phyloP scores from a whole-genome alignment of 2,888 invertebrate genomes.

The Tenthredo scrophulariae region DNA sequence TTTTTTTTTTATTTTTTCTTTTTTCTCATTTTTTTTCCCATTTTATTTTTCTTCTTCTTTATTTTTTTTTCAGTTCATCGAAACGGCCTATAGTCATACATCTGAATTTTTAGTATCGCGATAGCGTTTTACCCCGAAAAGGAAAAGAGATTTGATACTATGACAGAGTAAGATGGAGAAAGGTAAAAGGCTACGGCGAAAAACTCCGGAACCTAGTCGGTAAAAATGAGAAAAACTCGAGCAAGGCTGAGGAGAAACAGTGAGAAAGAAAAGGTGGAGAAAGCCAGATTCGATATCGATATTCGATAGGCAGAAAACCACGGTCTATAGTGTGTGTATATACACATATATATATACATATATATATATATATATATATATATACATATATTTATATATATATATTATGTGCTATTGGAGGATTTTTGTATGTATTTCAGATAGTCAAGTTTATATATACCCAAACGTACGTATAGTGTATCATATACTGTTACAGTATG shows the following conservation, averaged over 20 bases:
- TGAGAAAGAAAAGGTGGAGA: slow-evolving; percentile 9
- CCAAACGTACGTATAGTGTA: background rate
- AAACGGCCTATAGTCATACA: background rate
- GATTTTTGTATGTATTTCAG: background rate
- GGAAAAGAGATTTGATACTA: background rate
- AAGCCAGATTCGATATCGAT: slow-evolving; percentile 48
- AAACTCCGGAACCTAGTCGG: background rate
- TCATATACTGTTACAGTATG: background rate
- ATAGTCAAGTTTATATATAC: background rate
- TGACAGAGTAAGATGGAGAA: background rate
- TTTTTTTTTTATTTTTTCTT: background rate
- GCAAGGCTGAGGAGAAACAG: background rate
- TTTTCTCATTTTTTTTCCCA: background rate
- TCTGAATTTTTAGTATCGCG: slow-evolving; percentile 7
- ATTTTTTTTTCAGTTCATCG: background rate
- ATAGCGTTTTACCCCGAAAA: background rate
- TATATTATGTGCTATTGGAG: background rate
- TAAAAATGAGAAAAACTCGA: background rate
- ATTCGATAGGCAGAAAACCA: slow-evolving; percentile 48
- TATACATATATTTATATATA: background rate
- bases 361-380: background rate
- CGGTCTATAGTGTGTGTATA: background rate
- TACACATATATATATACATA: background rate
- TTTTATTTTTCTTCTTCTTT: background rate
- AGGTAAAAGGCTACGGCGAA: slow-evolving; percentile 10